Conservation (phyloP, 2,113 vertebrate species). For the Holacanthus passer region DNA sequence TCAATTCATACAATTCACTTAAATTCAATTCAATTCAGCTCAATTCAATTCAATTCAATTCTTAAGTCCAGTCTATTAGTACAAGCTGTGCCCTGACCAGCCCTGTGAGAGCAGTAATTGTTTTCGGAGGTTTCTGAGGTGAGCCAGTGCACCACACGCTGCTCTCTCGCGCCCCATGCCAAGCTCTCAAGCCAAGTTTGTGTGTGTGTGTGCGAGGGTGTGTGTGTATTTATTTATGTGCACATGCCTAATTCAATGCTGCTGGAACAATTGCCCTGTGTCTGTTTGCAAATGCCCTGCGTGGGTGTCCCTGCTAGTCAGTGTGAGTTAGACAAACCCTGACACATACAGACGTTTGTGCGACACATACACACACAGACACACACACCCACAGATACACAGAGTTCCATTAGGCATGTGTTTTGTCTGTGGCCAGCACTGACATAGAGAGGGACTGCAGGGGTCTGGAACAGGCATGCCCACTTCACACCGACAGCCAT, state of each 20-base stretch:
- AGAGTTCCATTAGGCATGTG: conserved; percentile 73
- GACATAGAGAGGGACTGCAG: conserved; percentile 77
- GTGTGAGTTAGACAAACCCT: conserved; percentile 72
- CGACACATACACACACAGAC: conserved; percentile 43
- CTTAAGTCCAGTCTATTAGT: conserved; percentile 70
- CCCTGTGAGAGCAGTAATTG: conserved; percentile 81
- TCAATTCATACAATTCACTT: conserved; percentile 24
- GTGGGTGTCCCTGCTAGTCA: conserved; percentile 81
- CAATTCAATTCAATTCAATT: conserved; percentile 32
- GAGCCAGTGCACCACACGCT: conserved; percentile 78
- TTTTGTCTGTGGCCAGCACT: conserved; percentile 72
- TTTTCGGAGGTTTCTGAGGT: conserved; percentile 82
- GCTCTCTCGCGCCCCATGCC: conserved; percentile 77
- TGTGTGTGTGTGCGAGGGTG: conserved; percentile 60
- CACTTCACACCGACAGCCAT: conserved; percentile 78
- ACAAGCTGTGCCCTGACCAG: conserved; percentile 74
- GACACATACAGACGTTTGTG: conserved; percentile 68
- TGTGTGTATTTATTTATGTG: conserved; percentile 46
- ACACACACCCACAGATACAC: conserved; percentile 53
- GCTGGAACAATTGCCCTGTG: conserved; percentile 76
- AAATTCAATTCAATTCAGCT: conserved; percentile 2
- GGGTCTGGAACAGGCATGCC: conserved; percentile 73
- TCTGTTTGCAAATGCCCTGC: conserved; percentile 79
- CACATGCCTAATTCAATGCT: conserved; percentile 73
- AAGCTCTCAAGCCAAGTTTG: conserved; percentile 79